A percentile compares a stretch with the other conserved stretches of the same genome.
Evolutionary conservation across 35 echinoderm and acorn worm species (phyloP).

Genomic region (Diadema setosum): DNA sequence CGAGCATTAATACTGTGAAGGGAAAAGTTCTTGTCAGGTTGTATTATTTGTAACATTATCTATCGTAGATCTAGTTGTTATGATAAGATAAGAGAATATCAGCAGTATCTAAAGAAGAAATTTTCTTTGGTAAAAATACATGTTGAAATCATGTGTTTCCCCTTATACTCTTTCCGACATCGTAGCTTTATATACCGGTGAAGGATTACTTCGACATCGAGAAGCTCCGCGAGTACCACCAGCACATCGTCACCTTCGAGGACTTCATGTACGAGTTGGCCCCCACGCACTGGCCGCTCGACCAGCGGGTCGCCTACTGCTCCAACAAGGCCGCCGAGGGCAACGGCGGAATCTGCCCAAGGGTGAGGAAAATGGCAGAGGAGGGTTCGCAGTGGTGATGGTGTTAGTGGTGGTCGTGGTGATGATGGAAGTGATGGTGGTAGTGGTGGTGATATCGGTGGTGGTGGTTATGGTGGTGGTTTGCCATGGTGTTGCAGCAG

Average conservation of each 20-base stretch:
- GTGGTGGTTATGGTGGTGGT: neutral
- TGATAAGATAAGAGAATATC: too few species aligned
- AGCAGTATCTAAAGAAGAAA: too few species aligned
- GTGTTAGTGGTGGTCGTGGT: neutral
- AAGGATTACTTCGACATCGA: constrained; percentile 81
- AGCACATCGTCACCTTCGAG: constrained; percentile 74
- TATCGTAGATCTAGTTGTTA: too few species aligned
- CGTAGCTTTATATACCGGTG: constrained; percentile 75
- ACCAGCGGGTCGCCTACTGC: constrained; percentile 68
- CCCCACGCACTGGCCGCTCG: constrained; percentile 50
- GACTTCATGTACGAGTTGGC: constrained; percentile 85
- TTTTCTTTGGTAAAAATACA: too few species aligned
- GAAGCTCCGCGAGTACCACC: constrained; percentile 63
- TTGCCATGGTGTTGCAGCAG: neutral
- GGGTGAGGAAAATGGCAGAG: constrained; percentile 19
- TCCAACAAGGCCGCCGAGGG: constrained; percentile 67
- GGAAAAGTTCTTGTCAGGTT: too few species aligned
- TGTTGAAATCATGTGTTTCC: too few species aligned
- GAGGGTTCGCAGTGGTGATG: neutral
- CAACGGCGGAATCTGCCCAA: constrained; percentile 72
- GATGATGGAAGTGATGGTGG: neutral
- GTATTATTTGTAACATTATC: too few species aligned
- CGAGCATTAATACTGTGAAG: too few species aligned
- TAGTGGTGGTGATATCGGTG: neutral
- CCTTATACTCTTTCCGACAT: neutral